Conservation (phyloP, 1,140 invertebrate genomes). For the Araneus ventricosus region DNA sequence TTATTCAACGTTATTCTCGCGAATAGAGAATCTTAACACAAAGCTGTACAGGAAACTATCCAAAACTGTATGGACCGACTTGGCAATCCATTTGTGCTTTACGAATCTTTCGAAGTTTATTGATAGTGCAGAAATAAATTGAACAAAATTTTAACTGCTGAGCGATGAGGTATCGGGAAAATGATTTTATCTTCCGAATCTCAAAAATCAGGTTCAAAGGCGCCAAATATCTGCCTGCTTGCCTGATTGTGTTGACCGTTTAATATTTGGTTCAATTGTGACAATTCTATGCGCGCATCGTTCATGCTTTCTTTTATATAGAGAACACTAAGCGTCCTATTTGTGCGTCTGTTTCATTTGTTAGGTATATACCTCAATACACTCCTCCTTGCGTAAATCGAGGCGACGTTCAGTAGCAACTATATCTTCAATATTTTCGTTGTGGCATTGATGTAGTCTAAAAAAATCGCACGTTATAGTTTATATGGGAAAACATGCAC, state of each 20-base stretch:
- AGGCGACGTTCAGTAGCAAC: neutral
- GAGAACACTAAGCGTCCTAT: neutral
- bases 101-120: neutral
- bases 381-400: neutral
- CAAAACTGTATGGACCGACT: slow-evolving; percentile 8
- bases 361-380: slow-evolving; percentile 13
- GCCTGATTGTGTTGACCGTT: slow-evolving; percentile 52
- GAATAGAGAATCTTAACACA: neutral
- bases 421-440: neutral
- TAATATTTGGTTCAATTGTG: slow-evolving; percentile 30
- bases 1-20: neutral
- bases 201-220: slow-evolving; percentile 64
- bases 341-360: neutral
- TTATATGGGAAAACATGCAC: neutral
- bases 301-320: neutral
- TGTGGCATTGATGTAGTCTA: slow-evolving; percentile 9
- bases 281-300: slow-evolving; percentile 17
- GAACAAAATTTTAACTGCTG: neutral
- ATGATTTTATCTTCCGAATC: slow-evolving; percentile 32
- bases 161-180: slow-evolving; percentile 20
- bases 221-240: slow-evolving; percentile 58
- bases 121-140: neutral
- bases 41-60: neutral
- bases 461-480: neutral
- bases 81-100: slow-evolving; percentile 28